A percentile compares a stretch with the other conserved stretches of the same genome.
Evolutionary conservation across 2,113 vertebrate genomes (phyloP).

Genomic region (Pristiophorus japonicus): DNA sequence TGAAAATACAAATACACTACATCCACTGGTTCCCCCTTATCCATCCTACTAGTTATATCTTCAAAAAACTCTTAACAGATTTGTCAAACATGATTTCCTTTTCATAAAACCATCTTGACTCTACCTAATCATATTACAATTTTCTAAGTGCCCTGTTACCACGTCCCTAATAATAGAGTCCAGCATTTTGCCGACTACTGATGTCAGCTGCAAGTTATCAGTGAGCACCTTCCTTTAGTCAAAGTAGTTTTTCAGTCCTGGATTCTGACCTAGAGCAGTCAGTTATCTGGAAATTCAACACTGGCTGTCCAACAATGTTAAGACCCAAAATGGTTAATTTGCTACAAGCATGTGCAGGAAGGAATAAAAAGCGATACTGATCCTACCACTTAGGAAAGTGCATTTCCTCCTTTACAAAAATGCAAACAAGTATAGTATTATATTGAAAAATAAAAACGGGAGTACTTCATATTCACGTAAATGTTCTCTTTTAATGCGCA

Average conservation of each 20-base stretch:
- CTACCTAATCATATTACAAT: too few species aligned
- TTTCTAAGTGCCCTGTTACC: too few species aligned
- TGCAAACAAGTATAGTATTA: background rate
- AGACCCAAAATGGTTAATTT: background rate
- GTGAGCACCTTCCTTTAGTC: background rate
- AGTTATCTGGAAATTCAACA: background rate
- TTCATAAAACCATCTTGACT: too few species aligned
- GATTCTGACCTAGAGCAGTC: background rate
- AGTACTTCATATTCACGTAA: background rate
- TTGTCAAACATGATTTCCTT: too few species aligned
- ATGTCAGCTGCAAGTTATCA: too few species aligned
- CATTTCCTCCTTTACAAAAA: background rate
- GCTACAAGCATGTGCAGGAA: background rate
- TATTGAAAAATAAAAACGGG: background rate
- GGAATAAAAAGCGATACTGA: background rate
- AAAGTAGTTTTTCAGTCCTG: background rate
- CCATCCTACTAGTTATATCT: too few species aligned
- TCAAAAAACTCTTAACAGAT: too few species aligned
- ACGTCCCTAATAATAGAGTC: too few species aligned
- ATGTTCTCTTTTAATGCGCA: background rate
- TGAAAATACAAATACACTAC: too few species aligned
- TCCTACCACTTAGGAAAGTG: background rate
- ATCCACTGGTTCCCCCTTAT: too few species aligned
- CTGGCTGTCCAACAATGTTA: background rate
- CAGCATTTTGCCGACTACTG: too few species aligned